phyloP scores from a whole-genome alignment of 2,113 vertebrate genomes.

The Lonchura striata region DNA sequence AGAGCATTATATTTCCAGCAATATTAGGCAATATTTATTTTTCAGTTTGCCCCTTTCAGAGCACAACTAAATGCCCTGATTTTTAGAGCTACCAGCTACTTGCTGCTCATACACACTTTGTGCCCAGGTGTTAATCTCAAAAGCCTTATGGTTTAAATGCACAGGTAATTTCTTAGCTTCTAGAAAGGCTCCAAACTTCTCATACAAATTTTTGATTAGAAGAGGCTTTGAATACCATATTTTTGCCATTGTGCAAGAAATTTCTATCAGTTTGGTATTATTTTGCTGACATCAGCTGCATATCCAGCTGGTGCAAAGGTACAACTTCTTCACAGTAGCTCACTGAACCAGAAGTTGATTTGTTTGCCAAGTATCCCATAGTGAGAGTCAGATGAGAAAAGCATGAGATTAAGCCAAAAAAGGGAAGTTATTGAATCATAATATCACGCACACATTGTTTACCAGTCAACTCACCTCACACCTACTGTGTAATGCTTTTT shows the following conservation, averaged over 20 bases:
- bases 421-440: background rate
- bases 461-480: background rate
- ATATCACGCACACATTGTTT: background rate
- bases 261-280: background rate
- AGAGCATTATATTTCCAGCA: background rate
- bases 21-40: background rate
- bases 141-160: background rate
- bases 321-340: background rate
- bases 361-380: background rate
- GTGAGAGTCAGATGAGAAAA: background rate
- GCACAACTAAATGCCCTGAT: background rate
- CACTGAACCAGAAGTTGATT: background rate
- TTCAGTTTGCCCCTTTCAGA: background rate
- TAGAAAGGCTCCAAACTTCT: background rate
- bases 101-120: background rate
- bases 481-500: background rate
- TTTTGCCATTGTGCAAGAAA: background rate
- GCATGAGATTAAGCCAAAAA: background rate
- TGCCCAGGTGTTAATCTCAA: background rate
- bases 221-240: background rate
- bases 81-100: background rate
- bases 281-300: background rate
- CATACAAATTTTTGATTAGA: background rate
- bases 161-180: background rate
- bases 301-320: background rate